phyloP scores from a whole-genome alignment of 2,113 vertebrate species.

The Phasianus colchicus region DNA sequence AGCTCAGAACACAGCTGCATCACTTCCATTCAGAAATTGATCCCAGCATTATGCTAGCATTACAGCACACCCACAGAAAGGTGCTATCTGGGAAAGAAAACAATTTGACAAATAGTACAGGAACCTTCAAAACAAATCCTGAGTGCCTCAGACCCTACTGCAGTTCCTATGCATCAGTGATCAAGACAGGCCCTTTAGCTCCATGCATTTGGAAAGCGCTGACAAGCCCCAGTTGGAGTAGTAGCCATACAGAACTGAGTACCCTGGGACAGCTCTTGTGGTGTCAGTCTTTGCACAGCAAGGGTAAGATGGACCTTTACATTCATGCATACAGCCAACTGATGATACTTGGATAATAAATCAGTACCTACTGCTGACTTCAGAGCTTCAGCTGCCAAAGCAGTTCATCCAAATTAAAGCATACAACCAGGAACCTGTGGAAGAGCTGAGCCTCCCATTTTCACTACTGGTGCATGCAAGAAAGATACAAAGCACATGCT shows the following conservation, averaged over 20 bases:
- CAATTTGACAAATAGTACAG: not conserved
- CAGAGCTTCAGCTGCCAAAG: not conserved
- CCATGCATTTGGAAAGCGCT: accelerated
- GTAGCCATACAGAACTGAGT: not conserved
- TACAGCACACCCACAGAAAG: not conserved
- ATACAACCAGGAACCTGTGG: not conserved
- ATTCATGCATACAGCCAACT: too few species aligned
- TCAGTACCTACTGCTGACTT: not conserved
- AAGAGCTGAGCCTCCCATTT: not conserved
- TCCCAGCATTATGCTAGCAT: too few species aligned
- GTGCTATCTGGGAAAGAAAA: not conserved
- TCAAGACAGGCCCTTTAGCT: not conserved
- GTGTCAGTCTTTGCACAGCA: not conserved
- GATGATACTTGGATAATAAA: not conserved
- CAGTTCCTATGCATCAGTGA: not conserved
- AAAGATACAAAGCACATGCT: too few species aligned
- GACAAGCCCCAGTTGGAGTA: accelerated
- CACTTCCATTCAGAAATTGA: not conserved
- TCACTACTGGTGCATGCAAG: not conserved
- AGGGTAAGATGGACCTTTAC: not conserved
- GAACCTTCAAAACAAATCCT: not conserved
- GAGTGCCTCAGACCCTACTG: not conserved
- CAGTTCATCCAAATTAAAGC: not conserved
- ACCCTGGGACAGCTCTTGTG: not conserved
- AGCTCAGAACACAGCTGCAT: not conserved